Conservation (phyloP, 2,888 invertebrate genomes). For the Gastracanthus pulcherrimus region DNA sequence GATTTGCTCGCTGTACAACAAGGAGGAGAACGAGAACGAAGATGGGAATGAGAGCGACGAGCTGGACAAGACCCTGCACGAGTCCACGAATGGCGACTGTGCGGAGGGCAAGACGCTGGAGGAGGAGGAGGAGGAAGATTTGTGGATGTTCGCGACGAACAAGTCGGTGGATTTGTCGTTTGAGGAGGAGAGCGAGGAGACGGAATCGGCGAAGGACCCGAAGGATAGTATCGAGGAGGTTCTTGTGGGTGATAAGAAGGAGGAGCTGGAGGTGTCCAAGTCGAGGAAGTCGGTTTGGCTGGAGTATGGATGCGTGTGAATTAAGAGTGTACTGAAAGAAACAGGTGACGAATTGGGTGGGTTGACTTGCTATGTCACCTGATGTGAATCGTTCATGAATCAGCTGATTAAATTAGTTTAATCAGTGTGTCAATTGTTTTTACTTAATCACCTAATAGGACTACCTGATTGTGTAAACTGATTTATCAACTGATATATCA, state of each 20-base stretch:
- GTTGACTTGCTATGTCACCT: no score
- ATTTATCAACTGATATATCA: no score
- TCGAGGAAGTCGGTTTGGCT: neutral
- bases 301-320: neutral
- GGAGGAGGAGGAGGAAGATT: neutral
- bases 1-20: neutral
- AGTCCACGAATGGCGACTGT: neutral
- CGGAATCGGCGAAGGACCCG: neutral
- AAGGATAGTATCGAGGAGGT: neutral
- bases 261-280: neutral
- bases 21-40: neutral
- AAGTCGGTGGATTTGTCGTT: conserved; percentile 13
- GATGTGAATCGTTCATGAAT: no score
- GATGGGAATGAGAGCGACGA: neutral
- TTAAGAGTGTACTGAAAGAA: neutral
- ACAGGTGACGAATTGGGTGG: neutral
- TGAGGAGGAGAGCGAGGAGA: neutral
- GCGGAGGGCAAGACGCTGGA: neutral
- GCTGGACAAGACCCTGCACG: neutral
- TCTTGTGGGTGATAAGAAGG: no score
- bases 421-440: no score
- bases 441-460: no score
- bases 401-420: no score
- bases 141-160: neutral
- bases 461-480: no score